Conservation (phyloP, 1,140 invertebrate genomes). For the Coboldia fuscipes region DNA sequence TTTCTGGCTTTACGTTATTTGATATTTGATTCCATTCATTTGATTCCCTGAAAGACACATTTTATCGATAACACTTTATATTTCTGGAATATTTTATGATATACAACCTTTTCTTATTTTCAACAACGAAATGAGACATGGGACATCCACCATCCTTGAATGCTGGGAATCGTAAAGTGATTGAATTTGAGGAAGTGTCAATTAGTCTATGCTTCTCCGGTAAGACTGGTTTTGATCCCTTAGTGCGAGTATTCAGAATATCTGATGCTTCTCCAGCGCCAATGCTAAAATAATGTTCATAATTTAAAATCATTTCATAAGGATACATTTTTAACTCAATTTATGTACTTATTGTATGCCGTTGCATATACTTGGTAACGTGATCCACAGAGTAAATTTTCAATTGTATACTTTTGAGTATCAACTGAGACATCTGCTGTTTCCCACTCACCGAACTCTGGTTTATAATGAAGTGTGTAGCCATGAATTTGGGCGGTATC, state of each 20-base stretch:
- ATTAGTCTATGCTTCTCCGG: constrained; percentile 76
- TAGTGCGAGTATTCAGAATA: constrained; percentile 65
- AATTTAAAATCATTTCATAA: not conserved
- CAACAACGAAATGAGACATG: constrained; percentile 88
- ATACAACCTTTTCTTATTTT: constrained; percentile 72
- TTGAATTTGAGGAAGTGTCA: constrained; percentile 76
- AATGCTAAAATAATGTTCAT: constrained; percentile 33
- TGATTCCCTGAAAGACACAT: constrained; percentile 31
- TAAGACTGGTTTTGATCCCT: constrained; percentile 74
- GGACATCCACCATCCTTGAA: constrained; percentile 92
- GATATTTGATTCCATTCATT: constrained; percentile 84
- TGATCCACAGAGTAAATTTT: constrained; percentile 72
- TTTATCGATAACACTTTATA: not conserved
- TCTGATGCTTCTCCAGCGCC: constrained; percentile 73
- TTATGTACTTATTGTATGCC: constrained; percentile 60
- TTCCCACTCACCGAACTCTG: constrained; percentile 83
- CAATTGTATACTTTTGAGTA: constrained; percentile 63
- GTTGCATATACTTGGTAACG: constrained; percentile 81
- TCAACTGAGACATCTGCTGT: constrained; percentile 48
- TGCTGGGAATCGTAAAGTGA: constrained; percentile 72
- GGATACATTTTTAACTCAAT: not conserved
- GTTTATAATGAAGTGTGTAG: constrained; percentile 81
- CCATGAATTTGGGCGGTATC: constrained; percentile 59
- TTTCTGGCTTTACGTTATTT: constrained; percentile 75
- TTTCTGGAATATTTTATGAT: not conserved